A percentile compares a stretch with the other conserved stretches of the same genome.
phyloP scores from a whole-genome alignment of 2,888 invertebrate species.

The Acanthosepion lycidas region DNA sequence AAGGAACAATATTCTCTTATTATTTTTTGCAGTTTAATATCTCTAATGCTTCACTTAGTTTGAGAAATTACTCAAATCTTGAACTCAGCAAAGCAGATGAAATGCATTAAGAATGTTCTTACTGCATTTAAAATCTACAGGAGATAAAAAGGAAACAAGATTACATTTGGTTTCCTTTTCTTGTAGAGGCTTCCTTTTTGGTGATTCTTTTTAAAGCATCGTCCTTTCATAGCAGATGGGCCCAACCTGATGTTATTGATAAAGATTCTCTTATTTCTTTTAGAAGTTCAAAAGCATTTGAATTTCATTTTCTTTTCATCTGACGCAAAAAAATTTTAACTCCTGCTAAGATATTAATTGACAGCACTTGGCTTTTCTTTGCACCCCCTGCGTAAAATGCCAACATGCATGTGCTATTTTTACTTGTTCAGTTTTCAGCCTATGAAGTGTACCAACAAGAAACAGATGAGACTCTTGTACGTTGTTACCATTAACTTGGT shows the following conservation, averaged over 20 bases:
- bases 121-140: neutral
- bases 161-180: neutral
- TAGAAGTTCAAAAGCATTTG: neutral
- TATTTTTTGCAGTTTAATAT: neutral
- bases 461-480: neutral
- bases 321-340: neutral
- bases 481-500: neutral
- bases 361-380: neutral
- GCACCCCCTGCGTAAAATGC: no score
- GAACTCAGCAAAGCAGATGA: neutral
- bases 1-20: neutral
- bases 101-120: neutral
- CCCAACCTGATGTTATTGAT: neutral
- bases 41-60: neutral
- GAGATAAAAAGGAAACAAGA: neutral
- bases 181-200: neutral
- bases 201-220: no score
- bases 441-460: neutral
- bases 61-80: neutral
- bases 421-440: neutral
- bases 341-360: neutral
- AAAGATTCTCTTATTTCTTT: neutral
- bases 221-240: neutral
- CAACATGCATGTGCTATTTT: neutral
- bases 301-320: neutral